Percentiles rank a stretch among this genome's conserved stretches.
These are phyloP conservation scores for Anastrepha ludens DNA, from an alignment of 1,140 invertebrate species.

Conservation along the genomic window DNA sequence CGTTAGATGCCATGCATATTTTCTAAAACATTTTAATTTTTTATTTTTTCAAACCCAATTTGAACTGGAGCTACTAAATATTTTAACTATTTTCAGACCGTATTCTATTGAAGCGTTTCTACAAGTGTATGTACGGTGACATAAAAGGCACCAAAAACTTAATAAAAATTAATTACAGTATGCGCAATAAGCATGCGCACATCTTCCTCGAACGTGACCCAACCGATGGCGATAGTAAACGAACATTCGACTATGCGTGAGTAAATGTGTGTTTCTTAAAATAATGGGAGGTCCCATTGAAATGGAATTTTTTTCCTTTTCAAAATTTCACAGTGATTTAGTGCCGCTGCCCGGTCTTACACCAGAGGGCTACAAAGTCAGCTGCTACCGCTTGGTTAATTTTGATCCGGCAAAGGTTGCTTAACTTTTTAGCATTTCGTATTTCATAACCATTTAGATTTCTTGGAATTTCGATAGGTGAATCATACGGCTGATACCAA, in stretches of 20 bases:
- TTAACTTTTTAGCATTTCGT: neutral
- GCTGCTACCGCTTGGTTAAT: constrained; percentile 79
- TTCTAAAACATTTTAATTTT: no score
- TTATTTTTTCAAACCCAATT: neutral
- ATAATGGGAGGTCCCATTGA: neutral
- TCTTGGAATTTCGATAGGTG: constrained; percentile 74
- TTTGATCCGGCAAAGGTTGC: constrained; percentile 76
- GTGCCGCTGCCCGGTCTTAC: constrained; percentile 78
- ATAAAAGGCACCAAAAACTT: constrained; percentile 78
- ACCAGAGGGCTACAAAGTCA: constrained; percentile 77
- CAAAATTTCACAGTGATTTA: constrained; percentile 75
- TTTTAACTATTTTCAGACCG: constrained; percentile 61
- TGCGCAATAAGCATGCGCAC: constrained; percentile 80
- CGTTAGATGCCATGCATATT: no score
- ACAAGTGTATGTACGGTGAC: constrained; percentile 75
- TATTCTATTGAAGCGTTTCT: constrained; percentile 68
- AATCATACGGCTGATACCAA: constrained; percentile 81
- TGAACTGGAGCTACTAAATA: neutral
- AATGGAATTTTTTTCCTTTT: neutral
- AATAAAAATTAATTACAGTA: constrained; percentile 80
- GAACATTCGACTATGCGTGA: constrained; percentile 71
- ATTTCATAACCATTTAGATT: neutral
- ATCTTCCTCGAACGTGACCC: constrained; percentile 81
- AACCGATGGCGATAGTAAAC: constrained; percentile 65
- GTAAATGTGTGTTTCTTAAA: constrained; percentile 22